Percentiles rank a stretch among this genome's conserved stretches.
These are phyloP conservation scores for Zenarchopterus dispar DNA, from an alignment of 2,797 vertebrate species.

Conservation along the genomic window DNA sequence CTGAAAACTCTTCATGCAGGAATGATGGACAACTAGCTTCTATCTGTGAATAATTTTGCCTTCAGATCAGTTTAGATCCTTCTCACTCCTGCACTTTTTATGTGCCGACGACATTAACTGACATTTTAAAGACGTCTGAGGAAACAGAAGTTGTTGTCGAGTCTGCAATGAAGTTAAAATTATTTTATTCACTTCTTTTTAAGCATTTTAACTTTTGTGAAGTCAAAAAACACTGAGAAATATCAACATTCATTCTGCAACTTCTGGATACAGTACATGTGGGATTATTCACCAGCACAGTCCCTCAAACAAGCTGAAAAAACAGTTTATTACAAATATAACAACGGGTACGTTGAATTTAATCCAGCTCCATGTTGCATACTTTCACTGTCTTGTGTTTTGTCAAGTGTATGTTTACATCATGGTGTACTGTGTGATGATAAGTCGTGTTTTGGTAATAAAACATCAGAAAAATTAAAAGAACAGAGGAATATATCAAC, in stretches of 20 bases:
- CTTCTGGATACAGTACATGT: background rate
- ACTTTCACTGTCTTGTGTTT: conserved; percentile 12
- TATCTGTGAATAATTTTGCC: conserved; percentile 33
- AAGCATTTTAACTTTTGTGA: background rate
- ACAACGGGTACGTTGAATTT: conserved; percentile 10
- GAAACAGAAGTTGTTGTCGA: background rate
- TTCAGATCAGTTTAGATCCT: conserved; percentile 22
- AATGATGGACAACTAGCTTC: conserved; percentile 9
- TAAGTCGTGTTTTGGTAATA: conserved; percentile 29
- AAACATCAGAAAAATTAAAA: background rate
- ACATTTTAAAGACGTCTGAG: background rate
- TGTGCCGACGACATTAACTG: conserved; percentile 3
- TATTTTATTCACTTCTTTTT: conserved; percentile 34
- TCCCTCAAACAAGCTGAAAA: background rate
- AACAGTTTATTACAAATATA: conserved; percentile 1
- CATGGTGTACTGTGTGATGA: background rate
- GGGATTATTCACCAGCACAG: background rate
- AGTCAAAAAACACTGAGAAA: conserved; percentile 20
- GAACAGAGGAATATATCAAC: background rate
- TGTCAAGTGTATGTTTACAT: conserved; percentile 12
- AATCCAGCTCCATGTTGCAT: background rate
- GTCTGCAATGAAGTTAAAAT: conserved; percentile 5
- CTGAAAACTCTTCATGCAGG: background rate
- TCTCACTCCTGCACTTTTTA: conserved; percentile 22
- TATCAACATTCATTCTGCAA: background rate